phyloP scores from a whole-genome alignment of 2,888 invertebrate genomes.

The Cheilosia variabilis region DNA sequence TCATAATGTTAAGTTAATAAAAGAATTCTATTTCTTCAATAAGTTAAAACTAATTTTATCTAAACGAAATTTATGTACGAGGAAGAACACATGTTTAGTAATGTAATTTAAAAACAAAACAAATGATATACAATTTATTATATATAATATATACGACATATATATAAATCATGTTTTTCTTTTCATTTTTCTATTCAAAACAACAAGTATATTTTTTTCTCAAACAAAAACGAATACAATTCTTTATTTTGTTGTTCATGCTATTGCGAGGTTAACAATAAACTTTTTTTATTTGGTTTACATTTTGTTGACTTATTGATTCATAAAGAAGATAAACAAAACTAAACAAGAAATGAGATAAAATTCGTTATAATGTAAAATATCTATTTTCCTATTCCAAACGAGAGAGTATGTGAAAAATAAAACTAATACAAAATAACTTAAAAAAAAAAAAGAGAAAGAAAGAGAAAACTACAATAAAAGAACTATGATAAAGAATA shows the following conservation, averaged over 20 bases:
- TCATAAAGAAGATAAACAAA: conserved; percentile 31
- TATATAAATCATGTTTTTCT: conserved; percentile 38
- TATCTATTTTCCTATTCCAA: conserved; percentile 74
- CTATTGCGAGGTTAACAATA: conserved; percentile 60
- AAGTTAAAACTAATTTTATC: conserved; percentile 71
- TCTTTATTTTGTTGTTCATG: conserved; percentile 55
- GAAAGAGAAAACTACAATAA: conserved; percentile 38
- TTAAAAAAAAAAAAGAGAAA: conserved; percentile 18
- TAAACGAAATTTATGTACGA: conserved; percentile 74
- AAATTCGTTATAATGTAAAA: conserved; percentile 73
- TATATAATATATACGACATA: conserved; percentile 66
- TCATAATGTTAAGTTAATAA: conserved; percentile 69
- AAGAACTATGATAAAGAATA: conserved; percentile 42
- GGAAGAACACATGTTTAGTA: conserved; percentile 68
- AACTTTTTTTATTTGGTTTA: conserved; percentile 49
- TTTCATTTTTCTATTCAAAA: conserved; percentile 62
- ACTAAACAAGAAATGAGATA: conserved; percentile 48
- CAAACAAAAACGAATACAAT: conserved; percentile 36
- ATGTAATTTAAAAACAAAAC: conserved; percentile 52
- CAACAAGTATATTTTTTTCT: conserved; percentile 49
- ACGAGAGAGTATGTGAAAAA: conserved; percentile 68
- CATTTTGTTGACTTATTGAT: conserved; percentile 46
- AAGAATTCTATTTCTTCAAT: conserved; percentile 59
- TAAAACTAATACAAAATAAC: conserved; percentile 42
- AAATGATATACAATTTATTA: conserved; percentile 71